Base-by-base conservation (phyloP, 30 jellyfish, hydroid and myxozoan genomes). In the Cassiopea andromeda region DNA sequence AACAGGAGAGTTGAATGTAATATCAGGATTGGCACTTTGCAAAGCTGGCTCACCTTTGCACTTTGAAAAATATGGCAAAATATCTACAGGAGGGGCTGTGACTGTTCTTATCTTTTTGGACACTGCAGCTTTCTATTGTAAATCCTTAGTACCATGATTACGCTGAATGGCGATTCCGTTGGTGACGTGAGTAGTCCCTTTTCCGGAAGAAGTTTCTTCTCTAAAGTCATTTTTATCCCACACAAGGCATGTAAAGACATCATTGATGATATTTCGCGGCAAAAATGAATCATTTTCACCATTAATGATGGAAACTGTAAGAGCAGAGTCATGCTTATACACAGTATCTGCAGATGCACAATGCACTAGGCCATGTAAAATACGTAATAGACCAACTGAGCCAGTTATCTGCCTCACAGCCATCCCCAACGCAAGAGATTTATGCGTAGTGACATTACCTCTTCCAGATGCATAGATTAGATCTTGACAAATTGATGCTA, bases 111-210 rank as follows among this genome's bases (percentile, higher is more conserved):
- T 57, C 19, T 80, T 2, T 80, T 80, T 80, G 43, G 79, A 27
- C 48, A 80, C 78, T 1, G 58, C 44, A 46, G 69, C 45, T 44
- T 3, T 80, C 15, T 14, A 1, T 57, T 77, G n/a, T 19, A 19
- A 18, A 19, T 19, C 54, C 75, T 8, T 16, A 49, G 1, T 60
- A 9, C 45, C 50, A 54, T 19, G 45, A 18, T 1, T 80, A 44
- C 89, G 89, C 61, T 87, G 91, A n/a, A 87, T 59, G 64, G 64
- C 61, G 58, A 90, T 90, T 82, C 90, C 86, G 83, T 76, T 77
- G 13, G 93, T 90, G 75, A 82, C 69, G 80, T 90, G 93, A 38
- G 97, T 90, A 18, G 83, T 69, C 45, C 84, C 85, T 45, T 89
- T 83, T 13, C 94, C 94, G 0, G 89, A 2, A 3, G 1, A 7